A percentile compares a stretch with the other conserved stretches of the same genome.
Evolutionary conservation across 2,797 vertebrate species (phyloP).

Genomic region (Neosilurus mollespiculum): DNA sequence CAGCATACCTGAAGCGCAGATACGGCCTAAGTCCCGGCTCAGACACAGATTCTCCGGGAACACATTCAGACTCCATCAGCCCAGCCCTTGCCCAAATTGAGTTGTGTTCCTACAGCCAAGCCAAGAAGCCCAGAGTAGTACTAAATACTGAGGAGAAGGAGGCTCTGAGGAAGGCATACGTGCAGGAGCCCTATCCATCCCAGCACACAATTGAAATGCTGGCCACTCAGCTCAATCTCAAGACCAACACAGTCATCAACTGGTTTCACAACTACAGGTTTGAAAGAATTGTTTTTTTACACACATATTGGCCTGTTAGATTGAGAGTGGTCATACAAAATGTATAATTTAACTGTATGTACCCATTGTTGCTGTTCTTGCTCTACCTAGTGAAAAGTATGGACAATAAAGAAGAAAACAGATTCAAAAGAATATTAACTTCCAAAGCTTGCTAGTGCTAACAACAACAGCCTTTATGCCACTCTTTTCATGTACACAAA

Average conservation of each 20-base stretch:
- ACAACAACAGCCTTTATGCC: not conserved
- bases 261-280: conserved; percentile 99
- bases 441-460: not conserved
- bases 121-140: conserved; percentile 93
- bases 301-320: no score
- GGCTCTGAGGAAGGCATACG: conserved; percentile 89
- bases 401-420: not conserved
- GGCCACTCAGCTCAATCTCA: conserved; percentile 92
- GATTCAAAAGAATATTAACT: not conserved
- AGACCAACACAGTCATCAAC: conserved; percentile 99
- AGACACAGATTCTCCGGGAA: conserved; percentile 88
- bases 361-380: not conserved
- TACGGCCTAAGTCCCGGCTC: conserved; percentile 91
- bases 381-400: conserved; percentile 8
- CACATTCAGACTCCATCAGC: conserved; percentile 88
- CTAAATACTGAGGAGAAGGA: conserved; percentile 95
- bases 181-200: conserved; percentile 94
- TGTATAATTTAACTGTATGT: not conserved
- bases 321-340: not conserved
- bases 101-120: conserved; percentile 85
- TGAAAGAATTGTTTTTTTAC: conserved; percentile 40
- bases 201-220: conserved; percentile 96
- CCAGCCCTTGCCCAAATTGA: conserved; percentile 82
- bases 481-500: not conserved
- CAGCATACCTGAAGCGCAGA: conserved; percentile 94